Evolutionary conservation across 2,888 invertebrate species (phyloP).

Genomic region (Agapostemon virescens): DNA sequence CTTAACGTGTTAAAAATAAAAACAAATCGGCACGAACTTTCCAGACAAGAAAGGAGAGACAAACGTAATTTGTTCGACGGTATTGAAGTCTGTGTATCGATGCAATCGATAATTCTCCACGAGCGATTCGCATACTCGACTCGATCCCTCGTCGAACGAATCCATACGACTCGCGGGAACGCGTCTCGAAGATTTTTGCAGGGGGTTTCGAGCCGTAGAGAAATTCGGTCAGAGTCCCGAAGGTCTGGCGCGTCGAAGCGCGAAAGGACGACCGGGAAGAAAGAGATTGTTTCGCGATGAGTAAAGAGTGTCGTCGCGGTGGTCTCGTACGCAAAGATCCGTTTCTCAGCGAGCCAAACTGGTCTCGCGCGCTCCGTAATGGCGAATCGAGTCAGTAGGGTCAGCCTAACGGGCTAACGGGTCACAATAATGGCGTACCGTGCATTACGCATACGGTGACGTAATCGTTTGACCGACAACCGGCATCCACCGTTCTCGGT

Average conservation of each 20-base stretch:
- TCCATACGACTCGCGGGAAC: no score
- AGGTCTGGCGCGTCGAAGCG: not conserved
- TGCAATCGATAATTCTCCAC: no score
- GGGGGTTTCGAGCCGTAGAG: not conserved
- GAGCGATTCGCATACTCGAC: no score
- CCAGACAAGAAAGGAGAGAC: no score
- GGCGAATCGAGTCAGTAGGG: conserved; percentile 67
- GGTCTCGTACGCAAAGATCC: conserved; percentile 31
- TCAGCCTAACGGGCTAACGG: conserved; percentile 66
- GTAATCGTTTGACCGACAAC: conserved; percentile 59
- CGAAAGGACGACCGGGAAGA: not conserved
- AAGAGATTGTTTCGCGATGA: not conserved
- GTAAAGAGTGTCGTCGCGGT: not conserved
- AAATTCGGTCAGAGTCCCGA: not conserved
- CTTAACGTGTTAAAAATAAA: no score
- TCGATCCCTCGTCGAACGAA: no score
- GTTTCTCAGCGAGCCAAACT: conserved; percentile 44
- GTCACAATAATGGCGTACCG: conserved; percentile 56
- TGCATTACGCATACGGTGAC: conserved; percentile 64
- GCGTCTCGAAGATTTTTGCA: not conserved
- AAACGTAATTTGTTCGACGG: no score
- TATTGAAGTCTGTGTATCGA: no score
- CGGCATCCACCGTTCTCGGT: conserved; percentile 54
- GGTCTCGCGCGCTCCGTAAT: conserved; percentile 47
- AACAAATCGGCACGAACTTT: no score